Base-by-base conservation (phyloP, 2,888 invertebrate species). In the Rutpela maculata region DNA sequence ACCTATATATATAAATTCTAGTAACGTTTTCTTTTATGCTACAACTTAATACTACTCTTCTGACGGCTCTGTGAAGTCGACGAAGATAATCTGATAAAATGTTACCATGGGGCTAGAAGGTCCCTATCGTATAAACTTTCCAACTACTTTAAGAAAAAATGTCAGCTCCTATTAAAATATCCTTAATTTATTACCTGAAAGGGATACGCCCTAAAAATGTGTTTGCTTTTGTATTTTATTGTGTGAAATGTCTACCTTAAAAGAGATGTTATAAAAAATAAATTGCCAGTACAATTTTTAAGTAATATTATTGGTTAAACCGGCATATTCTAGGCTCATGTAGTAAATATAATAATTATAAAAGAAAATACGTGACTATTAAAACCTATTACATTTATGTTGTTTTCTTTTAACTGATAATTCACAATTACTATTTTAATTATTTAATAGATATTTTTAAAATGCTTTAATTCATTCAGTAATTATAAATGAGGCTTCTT, bases 191-290 rank as follows among this genome's bases (percentile, higher is more conserved):
- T 76, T 73, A 73, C 68, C 75, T 69, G 65, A 66, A 69, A 76
- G 76, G 81, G 78, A 74, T 72, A 81, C 82, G 84, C 83, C 83
- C 79, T 79, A 75, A 78, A 79, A 82, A 83, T 82, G 81, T 85
- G 80, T 84, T 79, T 72, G 75, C 80, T 77, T 81, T 82, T 81
- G 79, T 80, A 73, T 57, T 62, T 74, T 59, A 74, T 78, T 75
- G 75, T 76, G 62, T 72, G 63, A 57, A 62, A 76, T 76, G 71
- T 76, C 79, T 76, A 77, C 75, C 75, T 74, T 74, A 81, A 80
- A 78, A 76, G 82, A 79, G 77, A 78, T 77, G 66, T 68, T 66
- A n/a, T 71, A 78, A 75, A 62, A 76, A 75, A 77, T 66, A 67
- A 77, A 75, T 76, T 76, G 76, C 76, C 77, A 77, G 63, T 74